Evolutionary conservation across 2,888 invertebrate genomes (phyloP), one percentile per base, ranked within the genome.

Genomic region (Gymnoscelis rufifasciata): DNA sequence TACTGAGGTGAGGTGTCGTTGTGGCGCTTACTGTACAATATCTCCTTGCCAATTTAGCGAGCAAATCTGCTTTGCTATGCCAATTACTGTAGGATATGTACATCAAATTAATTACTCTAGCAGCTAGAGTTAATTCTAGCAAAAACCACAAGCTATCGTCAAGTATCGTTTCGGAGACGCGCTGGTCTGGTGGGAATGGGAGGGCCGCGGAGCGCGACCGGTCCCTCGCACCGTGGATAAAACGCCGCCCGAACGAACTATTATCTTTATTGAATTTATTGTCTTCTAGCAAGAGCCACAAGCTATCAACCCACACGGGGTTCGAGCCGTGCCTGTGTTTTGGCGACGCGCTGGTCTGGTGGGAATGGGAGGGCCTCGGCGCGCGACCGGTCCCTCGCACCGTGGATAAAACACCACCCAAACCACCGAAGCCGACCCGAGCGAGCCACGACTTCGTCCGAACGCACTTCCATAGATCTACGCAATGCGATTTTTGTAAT

Each of bases 141-240:
- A 91, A 92, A 75, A 90, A 90, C 48, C 92, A 93, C 80, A 90
- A 91, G 28, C 72, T 94, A 14, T 90, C 92, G 12, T 88, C 90
- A 0, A 93, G 96, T 75, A 93, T 96, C 97, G 97, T 74, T 96
- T 95, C 73, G 98, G 98, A 3, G 97, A 98, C 70, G 92, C 97
- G 38, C 90, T 96, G 0, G 88, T 98, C 7, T 93, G 94, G 47
- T 97, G 97, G 80, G 90, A 92, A 43, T 94, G 94, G 94, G 90
- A 91, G 46, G 91, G 82, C 0, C n/a, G n/a, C n/a, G n/a, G n/a
- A n/a, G n/a, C n/a, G n/a, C n/a, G n/a, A n/a, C 75, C 67, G 68
- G 66, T 67, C 54, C 71, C 82, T 1, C 68, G 86, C 0, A 44
- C 68, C 0, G 51, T 27, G 12, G 49, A 64, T 64, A 77, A 81